Conservation (phyloP, 2,113 vertebrate genomes). For the Sapajus apella region DNA sequence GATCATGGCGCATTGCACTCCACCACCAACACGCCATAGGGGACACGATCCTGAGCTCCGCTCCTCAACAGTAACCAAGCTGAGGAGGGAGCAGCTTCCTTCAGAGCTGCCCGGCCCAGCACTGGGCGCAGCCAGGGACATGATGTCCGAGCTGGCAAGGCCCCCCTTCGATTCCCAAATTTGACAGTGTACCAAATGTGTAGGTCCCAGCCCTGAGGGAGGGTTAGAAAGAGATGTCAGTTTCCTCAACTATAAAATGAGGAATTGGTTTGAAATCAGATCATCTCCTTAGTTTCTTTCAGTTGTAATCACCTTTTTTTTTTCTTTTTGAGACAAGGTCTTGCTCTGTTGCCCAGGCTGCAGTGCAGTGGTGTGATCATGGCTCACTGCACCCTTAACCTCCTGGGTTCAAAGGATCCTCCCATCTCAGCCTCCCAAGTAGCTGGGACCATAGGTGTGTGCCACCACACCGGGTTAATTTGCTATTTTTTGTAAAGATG, state of each 20-base stretch:
- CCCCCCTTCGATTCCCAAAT: background rate
- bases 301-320: background rate
- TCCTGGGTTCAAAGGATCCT: too few species aligned
- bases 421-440: too few species aligned
- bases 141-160: slow-evolving; percentile 92
- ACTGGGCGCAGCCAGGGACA: slow-evolving; percentile 93
- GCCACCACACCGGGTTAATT: too few species aligned
- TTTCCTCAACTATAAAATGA: background rate
- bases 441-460: too few species aligned
- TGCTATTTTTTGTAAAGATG: too few species aligned
- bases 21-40: slow-evolving; percentile 94
- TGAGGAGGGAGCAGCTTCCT: slow-evolving; percentile 80
- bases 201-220: background rate
- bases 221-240: background rate
- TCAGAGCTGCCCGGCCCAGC: slow-evolving; percentile 93
- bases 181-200: background rate
- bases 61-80: slow-evolving; percentile 84
- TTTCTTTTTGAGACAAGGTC: too few species aligned
- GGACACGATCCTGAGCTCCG: slow-evolving; percentile 84
- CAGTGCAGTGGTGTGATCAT: too few species aligned
- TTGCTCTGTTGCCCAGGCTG: too few species aligned
- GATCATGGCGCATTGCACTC: slow-evolving; percentile 96
- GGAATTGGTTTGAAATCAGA: background rate
- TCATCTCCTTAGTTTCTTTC: background rate
- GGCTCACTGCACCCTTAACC: too few species aligned